phyloP scores from a whole-genome alignment of 2,888 invertebrate genomes.

The Crocallis elinguaria region DNA sequence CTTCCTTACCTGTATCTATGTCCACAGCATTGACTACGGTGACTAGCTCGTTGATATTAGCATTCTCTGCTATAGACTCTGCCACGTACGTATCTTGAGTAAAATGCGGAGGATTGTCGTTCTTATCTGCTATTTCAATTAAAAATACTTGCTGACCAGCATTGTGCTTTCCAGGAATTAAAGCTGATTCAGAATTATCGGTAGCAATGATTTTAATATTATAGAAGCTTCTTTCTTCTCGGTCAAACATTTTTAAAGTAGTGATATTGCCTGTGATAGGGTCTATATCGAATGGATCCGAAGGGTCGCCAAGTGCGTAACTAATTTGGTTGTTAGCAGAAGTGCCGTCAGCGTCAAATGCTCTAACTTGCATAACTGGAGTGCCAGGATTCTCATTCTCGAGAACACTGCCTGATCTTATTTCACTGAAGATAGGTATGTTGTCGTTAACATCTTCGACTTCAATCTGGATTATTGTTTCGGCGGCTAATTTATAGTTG shows the following conservation, averaged over 20 bases:
- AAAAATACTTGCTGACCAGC: slow-evolving; percentile 92
- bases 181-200: slow-evolving; percentile 94
- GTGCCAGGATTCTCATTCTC: slow-evolving; percentile 94
- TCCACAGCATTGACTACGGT: slow-evolving; percentile 95
- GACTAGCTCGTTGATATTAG: slow-evolving; percentile 92
- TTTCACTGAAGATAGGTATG: slow-evolving; percentile 93
- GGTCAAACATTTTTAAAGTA: slow-evolving; percentile 92
- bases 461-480: slow-evolving; percentile 91
- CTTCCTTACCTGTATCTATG: slow-evolving; percentile 88
- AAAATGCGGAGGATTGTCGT: slow-evolving; percentile 97
- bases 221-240: slow-evolving; percentile 93
- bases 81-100: slow-evolving; percentile 90
- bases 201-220: slow-evolving; percentile 95
- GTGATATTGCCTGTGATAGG: slow-evolving; percentile 94
- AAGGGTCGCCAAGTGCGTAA: slow-evolving; percentile 89
- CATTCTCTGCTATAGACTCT: slow-evolving; percentile 91
- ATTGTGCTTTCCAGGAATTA: slow-evolving; percentile 88
- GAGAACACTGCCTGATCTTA: slow-evolving; percentile 91
- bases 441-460: slow-evolving; percentile 96
- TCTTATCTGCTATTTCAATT: slow-evolving; percentile 97
- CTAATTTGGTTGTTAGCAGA: slow-evolving; percentile 92
- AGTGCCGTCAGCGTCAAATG: slow-evolving; percentile 94
- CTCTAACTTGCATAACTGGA: slow-evolving; percentile 94
- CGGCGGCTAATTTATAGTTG: slow-evolving; percentile 91
- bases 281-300: slow-evolving; percentile 93